Conservation (phyloP, 1,140 invertebrate genomes). For the Halictus rubicundus region DNA sequence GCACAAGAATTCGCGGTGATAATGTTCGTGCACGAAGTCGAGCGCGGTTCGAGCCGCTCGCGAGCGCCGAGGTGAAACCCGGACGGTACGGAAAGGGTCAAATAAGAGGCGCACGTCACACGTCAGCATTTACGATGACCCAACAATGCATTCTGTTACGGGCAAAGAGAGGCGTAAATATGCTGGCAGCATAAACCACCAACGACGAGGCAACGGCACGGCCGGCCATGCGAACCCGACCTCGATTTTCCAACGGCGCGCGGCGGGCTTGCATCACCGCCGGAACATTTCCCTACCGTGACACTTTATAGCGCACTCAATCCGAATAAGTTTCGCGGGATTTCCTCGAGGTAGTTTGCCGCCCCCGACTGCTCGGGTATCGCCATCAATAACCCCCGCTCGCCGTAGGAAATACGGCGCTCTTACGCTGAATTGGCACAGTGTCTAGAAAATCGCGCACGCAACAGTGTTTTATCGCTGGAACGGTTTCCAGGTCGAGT, state of each 20-base stretch:
- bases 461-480: neutral
- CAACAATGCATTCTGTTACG: constrained; percentile 61
- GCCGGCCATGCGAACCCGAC: constrained; percentile 56
- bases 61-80: constrained; percentile 30
- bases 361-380: neutral
- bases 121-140: constrained; percentile 59
- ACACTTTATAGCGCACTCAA: constrained; percentile 53
- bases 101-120: constrained; percentile 52
- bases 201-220: constrained; percentile 58
- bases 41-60: neutral
- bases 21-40: neutral
- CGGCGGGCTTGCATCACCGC: constrained; percentile 48
- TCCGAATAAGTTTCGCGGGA: constrained; percentile 44
- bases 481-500: too few species aligned
- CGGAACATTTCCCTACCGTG: constrained; percentile 39
- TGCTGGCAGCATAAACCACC: constrained; percentile 65
- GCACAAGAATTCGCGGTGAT: neutral
- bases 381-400: neutral
- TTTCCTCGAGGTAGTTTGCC: constrained; percentile 40
- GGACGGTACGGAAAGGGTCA: constrained; percentile 32
- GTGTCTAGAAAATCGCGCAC: neutral
- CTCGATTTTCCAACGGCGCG: constrained; percentile 56
- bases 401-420: neutral
- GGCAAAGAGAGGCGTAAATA: constrained; percentile 68
- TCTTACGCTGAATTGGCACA: neutral